These are phyloP conservation scores for Agapostemon virescens DNA, from an alignment of 2,888 invertebrate genomes.

Conservation along the genomic window DNA sequence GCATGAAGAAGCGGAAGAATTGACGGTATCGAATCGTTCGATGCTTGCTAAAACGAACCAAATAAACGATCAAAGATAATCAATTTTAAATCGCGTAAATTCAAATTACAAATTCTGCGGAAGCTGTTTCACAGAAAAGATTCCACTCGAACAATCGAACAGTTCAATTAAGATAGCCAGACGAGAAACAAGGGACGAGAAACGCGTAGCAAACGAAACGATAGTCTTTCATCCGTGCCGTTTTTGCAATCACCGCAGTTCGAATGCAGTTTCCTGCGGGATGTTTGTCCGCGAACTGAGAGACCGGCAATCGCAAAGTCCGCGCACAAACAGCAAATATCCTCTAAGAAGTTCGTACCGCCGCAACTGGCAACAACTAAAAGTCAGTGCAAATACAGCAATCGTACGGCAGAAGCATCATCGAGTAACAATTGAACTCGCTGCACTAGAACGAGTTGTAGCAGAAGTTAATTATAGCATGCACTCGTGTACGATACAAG, in stretches of 20 bases:
- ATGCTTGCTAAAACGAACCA: background rate
- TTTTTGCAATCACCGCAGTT: background rate
- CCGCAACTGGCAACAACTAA: background rate
- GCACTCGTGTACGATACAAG: too few species aligned
- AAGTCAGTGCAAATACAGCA: background rate
- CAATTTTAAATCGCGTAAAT: background rate
- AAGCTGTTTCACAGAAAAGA: background rate
- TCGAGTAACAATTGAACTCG: background rate
- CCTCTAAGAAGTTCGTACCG: background rate
- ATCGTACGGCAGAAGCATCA: background rate
- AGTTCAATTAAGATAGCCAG: background rate
- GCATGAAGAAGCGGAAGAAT: background rate
- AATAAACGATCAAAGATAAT: background rate
- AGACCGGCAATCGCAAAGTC: background rate
- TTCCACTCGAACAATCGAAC: background rate
- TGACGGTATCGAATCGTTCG: background rate
- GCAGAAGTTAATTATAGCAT: too few species aligned
- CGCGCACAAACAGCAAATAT: background rate
- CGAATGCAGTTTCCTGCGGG: background rate
- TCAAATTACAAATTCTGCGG: background rate
- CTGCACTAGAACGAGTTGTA: background rate
- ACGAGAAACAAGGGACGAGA: too few species aligned
- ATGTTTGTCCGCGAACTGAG: background rate
- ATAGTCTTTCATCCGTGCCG: background rate
- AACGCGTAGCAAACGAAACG: too few species aligned